Evolutionary conservation across 2,888 invertebrate species (phyloP), one percentile per base, ranked within the genome.

Genomic region (Vanessa cardui): DNA sequence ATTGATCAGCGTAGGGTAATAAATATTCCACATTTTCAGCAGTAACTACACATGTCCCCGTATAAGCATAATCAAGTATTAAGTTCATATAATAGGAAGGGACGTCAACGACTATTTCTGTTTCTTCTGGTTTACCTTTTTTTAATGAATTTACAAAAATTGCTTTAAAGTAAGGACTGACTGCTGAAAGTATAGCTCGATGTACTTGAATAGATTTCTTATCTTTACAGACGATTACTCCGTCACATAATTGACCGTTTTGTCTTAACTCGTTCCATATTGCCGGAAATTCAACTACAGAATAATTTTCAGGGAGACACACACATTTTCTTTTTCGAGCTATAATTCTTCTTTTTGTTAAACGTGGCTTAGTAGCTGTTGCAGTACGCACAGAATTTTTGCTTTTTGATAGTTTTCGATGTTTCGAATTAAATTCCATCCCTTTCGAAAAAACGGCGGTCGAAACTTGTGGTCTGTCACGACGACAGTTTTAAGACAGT

Each of bases 51-150:
- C 96, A 96, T 20, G 91, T 87, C 50, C 96, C 96, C 5, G 96
- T 96, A 80, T 97, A 97, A 0, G 95, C 95, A 80, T 95, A 97
- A 78, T 96, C 96, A 64, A 97, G 93, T 69, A 97, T 94, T 50
- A 94, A 87, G 65, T 90, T 90, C 89, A 97, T 94, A 77, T 94
- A 93, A 70, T 91, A 85, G 68, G 94, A 93, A 1, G 94, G 92
- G 47, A 94, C 94, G 75, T 93, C 94, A 46, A 95, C 93, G 75
- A 90, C 90, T 73, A 95, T 94, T 82, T 94, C 93, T 2, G 90
- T 94, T 74, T 93, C 94, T 79, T 95, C 95, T 61, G 93, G 92
- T 75, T 94, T 91, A 63, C 94, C 94, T 76, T 93, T 92, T 76
- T 94, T 94, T 72, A 95, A 87, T 16, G 94, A 95, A 83, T 95